phyloP scores from a whole-genome alignment of 2,888 invertebrate species.

The Julus scanicus region DNA sequence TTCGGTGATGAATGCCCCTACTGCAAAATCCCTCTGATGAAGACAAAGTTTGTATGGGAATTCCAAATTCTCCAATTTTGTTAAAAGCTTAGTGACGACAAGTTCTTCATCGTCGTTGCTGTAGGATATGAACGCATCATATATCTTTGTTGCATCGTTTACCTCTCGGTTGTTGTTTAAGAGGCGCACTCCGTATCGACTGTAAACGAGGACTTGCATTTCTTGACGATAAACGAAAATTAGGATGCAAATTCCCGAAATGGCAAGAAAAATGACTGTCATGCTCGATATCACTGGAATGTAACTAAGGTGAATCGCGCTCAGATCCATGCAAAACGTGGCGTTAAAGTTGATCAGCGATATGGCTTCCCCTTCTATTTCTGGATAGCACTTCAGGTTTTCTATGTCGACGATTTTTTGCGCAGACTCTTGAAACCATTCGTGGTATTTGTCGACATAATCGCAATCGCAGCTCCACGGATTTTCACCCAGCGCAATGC shows the following conservation, averaged over 20 bases:
- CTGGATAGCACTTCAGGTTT: constrained; percentile 40
- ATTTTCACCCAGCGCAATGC: constrained; percentile 44
- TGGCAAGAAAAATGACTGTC: not conserved
- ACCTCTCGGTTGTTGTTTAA: constrained; percentile 54
- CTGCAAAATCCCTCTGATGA: constrained; percentile 63
- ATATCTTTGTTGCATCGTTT: constrained; percentile 58
- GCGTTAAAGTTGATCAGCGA: constrained; percentile 50
- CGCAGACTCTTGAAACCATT: constrained; percentile 78
- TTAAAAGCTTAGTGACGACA: constrained; percentile 60
- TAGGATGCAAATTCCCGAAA: constrained; percentile 57
- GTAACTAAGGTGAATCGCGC: not conserved
- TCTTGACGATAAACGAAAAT: constrained; percentile 53
- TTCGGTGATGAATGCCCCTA: constrained; percentile 62
- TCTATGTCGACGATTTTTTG: constrained; percentile 72
- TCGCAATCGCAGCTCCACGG: constrained; percentile 57
- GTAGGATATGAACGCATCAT: constrained; percentile 63
- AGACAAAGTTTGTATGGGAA: constrained; percentile 60
- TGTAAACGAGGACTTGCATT: constrained; percentile 57
- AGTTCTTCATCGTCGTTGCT: constrained; percentile 60
- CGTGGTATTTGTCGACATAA: constrained; percentile 74
- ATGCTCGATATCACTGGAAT: not conserved
- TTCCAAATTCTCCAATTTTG: constrained; percentile 60
- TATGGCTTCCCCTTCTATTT: not conserved
- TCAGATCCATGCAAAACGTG: constrained; percentile 44
- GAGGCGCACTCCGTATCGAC: constrained; percentile 55